Conservation (phyloP, 2,797 vertebrate species). For the Enteromius argenteus region DNA sequence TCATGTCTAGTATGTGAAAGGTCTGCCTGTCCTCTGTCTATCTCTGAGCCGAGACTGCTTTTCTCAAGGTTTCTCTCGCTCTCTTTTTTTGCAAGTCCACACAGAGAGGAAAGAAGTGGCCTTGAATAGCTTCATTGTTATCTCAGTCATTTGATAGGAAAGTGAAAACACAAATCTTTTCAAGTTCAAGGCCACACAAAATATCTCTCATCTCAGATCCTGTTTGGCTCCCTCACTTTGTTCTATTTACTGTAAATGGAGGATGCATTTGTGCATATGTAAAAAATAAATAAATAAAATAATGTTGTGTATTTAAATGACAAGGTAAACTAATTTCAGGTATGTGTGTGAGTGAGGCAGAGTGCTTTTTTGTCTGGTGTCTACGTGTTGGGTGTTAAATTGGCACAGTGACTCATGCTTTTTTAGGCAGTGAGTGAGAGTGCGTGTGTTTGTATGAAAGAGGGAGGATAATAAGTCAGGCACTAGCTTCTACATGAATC, state of each 20-base stretch:
- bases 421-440: constrained; percentile 10
- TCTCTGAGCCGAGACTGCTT: neutral
- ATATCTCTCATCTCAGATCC: neutral
- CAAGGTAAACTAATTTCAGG: constrained; percentile 1
- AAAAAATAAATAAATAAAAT: no score
- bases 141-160: constrained; percentile 21
- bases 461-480: constrained; percentile 22
- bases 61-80: neutral
- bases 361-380: neutral
- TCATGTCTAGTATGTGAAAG: constrained; percentile 2
- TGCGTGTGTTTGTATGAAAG: neutral
- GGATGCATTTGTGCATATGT: neutral
- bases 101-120: constrained; percentile 15
- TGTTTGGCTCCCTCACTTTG: neutral
- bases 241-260: neutral
- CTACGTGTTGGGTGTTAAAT: constrained; percentile 13
- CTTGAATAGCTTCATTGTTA: constrained; percentile 24
- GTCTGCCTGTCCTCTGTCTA: neutral
- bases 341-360: neutral
- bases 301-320: neutral
- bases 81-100: neutral
- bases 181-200: neutral
- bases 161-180: neutral
- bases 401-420: constrained; percentile 37
- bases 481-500: constrained; percentile 24